Base-by-base conservation (phyloP, 2,797 vertebrate species). In the Antennarius maculatus region DNA sequence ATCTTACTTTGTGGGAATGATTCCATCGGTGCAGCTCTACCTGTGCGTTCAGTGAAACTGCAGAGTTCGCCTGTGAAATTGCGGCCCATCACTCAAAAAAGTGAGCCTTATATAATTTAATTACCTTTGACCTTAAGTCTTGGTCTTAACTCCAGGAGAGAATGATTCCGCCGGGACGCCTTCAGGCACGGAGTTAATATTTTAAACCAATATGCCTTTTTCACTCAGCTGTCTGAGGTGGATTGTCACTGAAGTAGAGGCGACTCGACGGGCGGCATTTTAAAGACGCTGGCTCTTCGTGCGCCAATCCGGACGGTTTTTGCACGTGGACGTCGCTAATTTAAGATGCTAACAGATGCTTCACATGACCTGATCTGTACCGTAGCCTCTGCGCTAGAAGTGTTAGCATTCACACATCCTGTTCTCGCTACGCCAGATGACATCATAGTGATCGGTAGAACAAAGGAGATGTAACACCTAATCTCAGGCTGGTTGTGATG, bases 71-170 rank as follows among this genome's bases (percentile, higher is more conserved):
- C 56, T 34, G 54, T 46, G 3, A 13, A 69, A 39, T 18, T 54
- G 29, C 17, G 18, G 29, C 42, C 43, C 42, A 9, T 18, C 16
- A 16, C 55, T 55, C 55, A 17, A 12, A 54, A 23, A 12, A 29
- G n/a, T 16, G 28, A 41, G n/a, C 12, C 5, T 34, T 43, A 61
- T 16, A 55, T 61, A 53, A 67, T 57, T 17, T 52, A 56, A 34
- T 72, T 54, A 63, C 18, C 39, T 18, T 16, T 60, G 46, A 49
- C 42, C 51, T 61, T 15, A 54, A 46, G 49, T 18, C 29, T 37
- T 17, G 7, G n/a, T 57, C 27, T 50, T 42, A 14, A 18, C 23
- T 41, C 23, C 28, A 39, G 6, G 23, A 7, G 3, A 16, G n/a
- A 53, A 12, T 27, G 23, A 54, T 29, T 61, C 14, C 46, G 13